Evolutionary conservation across 2,797 vertebrate genomes (phyloP), one percentile per base, ranked within the genome.

Genomic region (Characodon lateralis): DNA sequence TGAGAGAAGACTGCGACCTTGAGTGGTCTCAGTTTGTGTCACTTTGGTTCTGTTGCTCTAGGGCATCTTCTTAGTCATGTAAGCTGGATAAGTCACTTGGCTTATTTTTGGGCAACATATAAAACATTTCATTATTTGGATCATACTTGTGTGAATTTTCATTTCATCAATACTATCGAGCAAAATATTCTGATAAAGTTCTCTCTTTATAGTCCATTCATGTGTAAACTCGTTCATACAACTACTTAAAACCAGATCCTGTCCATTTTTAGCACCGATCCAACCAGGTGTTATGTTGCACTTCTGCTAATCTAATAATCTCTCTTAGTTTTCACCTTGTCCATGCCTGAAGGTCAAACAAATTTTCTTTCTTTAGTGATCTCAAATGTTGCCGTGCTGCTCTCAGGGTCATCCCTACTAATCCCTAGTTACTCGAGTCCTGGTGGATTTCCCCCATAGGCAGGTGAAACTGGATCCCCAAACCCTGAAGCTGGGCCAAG

Each of bases 301-400:
- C 91, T 91, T 94, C 90, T 87, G 87, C 93, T 96, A 96, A 95
- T 95, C 94, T 95, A 95, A 95, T 95, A 95, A 95, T 94, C 94
- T 95, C 93, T 93, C 92, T 95, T 94, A 93, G 94, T 95, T 96
- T 96, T 94, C 95, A 95, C 95, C 94, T 95, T 94, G 95, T 96
- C 93, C 88, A 89, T 94, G 92, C 94, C 94, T 94, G 89, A 95
- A 96, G 96, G 95, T 95, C 93, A 96, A 95, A 94, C 93, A 94
- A 95, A 95, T 95, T 94, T 92, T 94, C 95, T 95, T 91, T 96
- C 95, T 96, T 97, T 96, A 97, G 96, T 94, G 93, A 96, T 98
- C 97, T 98, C 97, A 97, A 96, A 97, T 98, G 96, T 97, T 97
- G 93, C 94, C 87, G 71, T 79, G 87, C 94, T 96, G 96, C 95